These are phyloP conservation scores for Apostichopus californicus DNA, from an alignment of 35 echinoderm and acorn worm genomes.

Conservation along the genomic window DNA sequence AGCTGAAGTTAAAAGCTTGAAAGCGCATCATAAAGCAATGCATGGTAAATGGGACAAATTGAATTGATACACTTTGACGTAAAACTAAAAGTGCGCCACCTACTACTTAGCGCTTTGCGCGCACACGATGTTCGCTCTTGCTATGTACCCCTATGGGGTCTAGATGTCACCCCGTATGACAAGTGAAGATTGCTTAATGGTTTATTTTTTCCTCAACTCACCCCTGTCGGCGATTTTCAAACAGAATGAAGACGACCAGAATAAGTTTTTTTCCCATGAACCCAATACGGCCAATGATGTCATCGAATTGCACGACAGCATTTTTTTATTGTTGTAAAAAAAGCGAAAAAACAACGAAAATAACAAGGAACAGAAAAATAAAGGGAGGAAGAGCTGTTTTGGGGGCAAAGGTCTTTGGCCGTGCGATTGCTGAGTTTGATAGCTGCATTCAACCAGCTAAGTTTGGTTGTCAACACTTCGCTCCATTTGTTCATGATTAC, in stretches of 20 bases:
- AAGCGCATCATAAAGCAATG: too few species aligned
- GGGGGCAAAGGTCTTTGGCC: slow-evolving; percentile 47
- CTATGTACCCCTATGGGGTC: neutral
- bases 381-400: neutral
- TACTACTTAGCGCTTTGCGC: neutral
- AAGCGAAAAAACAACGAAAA: too few species aligned
- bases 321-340: neutral
- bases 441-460: slow-evolving; percentile 20
- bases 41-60: too few species aligned
- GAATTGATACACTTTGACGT: too few species aligned
- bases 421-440: slow-evolving; percentile 12
- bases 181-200: neutral
- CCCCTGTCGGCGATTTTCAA: slow-evolving; percentile 9
- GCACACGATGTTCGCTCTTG: neutral
- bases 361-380: too few species aligned
- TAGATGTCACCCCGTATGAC: neutral
- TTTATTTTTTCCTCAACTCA: neutral
- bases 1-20: too few species aligned
- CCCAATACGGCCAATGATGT: slow-evolving; percentile 29
- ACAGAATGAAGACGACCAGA: neutral
- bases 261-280: neutral
- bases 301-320: neutral
- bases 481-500: slow-evolving; percentile 24
- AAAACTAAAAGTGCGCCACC: slow-evolving; percentile 16
- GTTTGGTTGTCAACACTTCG: slow-evolving; percentile 28